phyloP scores from a whole-genome alignment of 2,113 vertebrate genomes.

The Mobula hypostoma region DNA sequence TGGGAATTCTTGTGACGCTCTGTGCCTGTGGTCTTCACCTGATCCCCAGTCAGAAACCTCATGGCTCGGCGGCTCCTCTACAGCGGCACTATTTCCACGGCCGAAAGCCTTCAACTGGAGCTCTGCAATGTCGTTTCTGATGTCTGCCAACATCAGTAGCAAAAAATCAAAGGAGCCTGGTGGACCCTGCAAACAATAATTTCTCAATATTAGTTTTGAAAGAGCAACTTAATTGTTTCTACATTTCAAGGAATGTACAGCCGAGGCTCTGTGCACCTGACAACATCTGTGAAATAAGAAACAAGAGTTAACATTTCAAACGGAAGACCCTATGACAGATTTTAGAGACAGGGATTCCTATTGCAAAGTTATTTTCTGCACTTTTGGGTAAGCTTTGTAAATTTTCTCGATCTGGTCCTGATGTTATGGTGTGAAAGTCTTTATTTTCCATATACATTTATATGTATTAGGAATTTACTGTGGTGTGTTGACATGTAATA shows the following conservation, averaged over 20 bases:
- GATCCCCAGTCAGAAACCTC: conserved; percentile 76
- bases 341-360: too few species aligned
- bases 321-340: too few species aligned
- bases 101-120: conserved; percentile 83
- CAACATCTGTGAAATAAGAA: too few species aligned
- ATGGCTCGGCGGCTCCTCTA: conserved; percentile 65
- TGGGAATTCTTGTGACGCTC: conserved; percentile 55
- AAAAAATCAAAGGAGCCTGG: conserved; percentile 96
- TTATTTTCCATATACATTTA: too few species aligned
- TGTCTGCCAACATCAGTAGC: conserved; percentile 88
- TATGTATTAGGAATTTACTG: too few species aligned
- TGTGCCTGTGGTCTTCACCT: conserved; percentile 72
- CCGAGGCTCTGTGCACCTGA: too few species aligned
- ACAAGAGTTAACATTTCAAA: too few species aligned
- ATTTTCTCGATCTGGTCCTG: too few species aligned
- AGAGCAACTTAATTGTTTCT: neutral
- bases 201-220: neutral
- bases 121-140: conserved; percentile 86
- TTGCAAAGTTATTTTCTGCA: too few species aligned
- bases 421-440: too few species aligned
- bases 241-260: neutral
- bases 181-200: conserved; percentile 65
- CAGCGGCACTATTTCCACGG: conserved; percentile 60
- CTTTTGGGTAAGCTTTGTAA: too few species aligned
- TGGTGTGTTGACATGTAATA: too few species aligned